Conservation (phyloP, 2,113 vertebrate species). For the Chiloscyllium plagiosum region DNA sequence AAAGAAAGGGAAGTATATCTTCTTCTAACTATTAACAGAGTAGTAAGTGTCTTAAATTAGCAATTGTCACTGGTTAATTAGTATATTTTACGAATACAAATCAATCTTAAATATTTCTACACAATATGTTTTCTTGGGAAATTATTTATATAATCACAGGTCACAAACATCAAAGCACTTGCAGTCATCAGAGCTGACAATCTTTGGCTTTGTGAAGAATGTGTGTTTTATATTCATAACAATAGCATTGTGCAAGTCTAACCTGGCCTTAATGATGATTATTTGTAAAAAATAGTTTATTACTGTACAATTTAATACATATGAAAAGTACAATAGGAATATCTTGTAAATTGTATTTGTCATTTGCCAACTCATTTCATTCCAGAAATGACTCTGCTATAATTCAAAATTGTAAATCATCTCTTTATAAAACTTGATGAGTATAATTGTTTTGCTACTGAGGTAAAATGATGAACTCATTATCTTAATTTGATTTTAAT, state of each 20-base stretch:
- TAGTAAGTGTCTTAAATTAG: not conserved
- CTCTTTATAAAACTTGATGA: conserved; percentile 13
- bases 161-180: not conserved
- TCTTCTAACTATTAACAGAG: not conserved
- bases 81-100: not conserved
- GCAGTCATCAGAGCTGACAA: not conserved
- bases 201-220: not conserved
- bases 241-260: not conserved
- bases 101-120: not conserved
- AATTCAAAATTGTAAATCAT: conserved; percentile 28
- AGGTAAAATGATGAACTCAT: conserved; percentile 9
- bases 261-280: not conserved
- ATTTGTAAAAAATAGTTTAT: not conserved
- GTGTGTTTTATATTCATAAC: not conserved
- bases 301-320: not conserved
- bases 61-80: not conserved
- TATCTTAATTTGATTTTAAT: conserved; percentile 26
- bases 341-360: conserved; percentile 11
- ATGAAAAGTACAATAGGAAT: not conserved
- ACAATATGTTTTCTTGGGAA: not conserved
- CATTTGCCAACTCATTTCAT: not conserved
- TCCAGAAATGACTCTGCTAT: not conserved
- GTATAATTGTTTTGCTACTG: conserved; percentile 15
- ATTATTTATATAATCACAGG: not conserved
- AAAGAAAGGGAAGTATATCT: not conserved